Evolutionary conservation across 2,113 vertebrate genomes (phyloP), one percentile per base, ranked within the genome.

Genomic region (Antennarius striatus): DNA sequence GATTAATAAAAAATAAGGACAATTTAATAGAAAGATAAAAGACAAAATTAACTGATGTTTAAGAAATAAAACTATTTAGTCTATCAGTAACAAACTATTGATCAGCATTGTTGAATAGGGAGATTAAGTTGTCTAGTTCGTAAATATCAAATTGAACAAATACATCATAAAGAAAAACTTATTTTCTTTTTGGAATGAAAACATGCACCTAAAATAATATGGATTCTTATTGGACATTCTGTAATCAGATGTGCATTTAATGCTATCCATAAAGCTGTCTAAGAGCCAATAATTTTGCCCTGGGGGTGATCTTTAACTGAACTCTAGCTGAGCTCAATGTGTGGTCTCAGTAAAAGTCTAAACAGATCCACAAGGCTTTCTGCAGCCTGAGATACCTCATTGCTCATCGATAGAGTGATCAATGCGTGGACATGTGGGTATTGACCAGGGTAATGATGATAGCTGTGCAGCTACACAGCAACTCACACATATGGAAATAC

Each of bases 381-480:
- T 43, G 75, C 85, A 85, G 82, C 79, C 79, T 66, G 73, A 87
- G 86, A 90, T 86, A 76, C 71, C 79, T 82, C 84, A 83, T 68
- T 28, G 58, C 81, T 83, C 85, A 91, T 91, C 81, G 63, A 90
- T 91, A 77, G 32, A 29, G 45, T 81, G 85, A 90, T 90, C 89
- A 87, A 90, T 90, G 84, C 59, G 63, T 77, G 80, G 84, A 87
- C 84, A 86, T 90, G 88, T 81, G 84, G 82, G 77, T 89, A 89
- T 91, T 81, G 89, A 91, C 89, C 75, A 77, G 73, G 76, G 82
- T 90, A 88, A 91, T 89, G 85, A 90, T 90, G 88, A 89, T 84
- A 87, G 85, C 79, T 80, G 65, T 64, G 65, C 77, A 78, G 66
- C 68, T 70, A 2, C 72, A 65, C 67, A 10, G 42, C 39, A 59